Evolutionary conservation across 1,140 invertebrate species (phyloP).

Genomic region (Stegodyphus dumicola): DNA sequence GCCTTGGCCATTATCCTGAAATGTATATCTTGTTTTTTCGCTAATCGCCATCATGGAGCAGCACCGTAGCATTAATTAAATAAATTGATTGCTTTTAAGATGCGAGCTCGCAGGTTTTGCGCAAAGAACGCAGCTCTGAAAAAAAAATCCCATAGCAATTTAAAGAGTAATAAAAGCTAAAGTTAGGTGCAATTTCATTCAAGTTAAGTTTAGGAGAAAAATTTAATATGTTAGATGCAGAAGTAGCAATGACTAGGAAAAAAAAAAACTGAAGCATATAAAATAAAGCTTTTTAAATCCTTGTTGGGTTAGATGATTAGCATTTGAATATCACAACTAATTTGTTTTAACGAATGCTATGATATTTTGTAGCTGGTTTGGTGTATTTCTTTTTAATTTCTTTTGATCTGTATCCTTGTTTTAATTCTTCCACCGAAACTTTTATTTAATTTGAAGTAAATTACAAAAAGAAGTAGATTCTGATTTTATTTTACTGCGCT

Average conservation of each 20-base stretch:
- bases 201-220: constrained; percentile 4
- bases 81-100: constrained; percentile 35
- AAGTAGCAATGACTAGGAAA: neutral
- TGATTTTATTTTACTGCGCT: too few species aligned
- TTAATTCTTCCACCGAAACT: too few species aligned
- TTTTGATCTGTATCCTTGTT: too few species aligned
- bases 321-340: constrained; percentile 4
- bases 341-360: neutral
- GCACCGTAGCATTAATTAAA: constrained; percentile 22
- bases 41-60: constrained; percentile 5
- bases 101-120: constrained; percentile 11
- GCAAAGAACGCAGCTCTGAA: neutral
- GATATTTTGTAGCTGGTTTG: neutral
- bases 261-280: neutral
- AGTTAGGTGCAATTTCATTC: constrained; percentile 28
- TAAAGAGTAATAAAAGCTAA: constrained; percentile 25
- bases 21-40: constrained; percentile 38
- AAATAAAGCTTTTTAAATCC: constrained; percentile 33
- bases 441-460: too few species aligned
- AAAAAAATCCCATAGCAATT: neutral
- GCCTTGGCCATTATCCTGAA: neutral
- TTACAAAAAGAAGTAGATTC: too few species aligned
- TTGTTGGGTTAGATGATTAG: neutral
- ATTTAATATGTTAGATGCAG: neutral
- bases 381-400: too few species aligned